These are phyloP conservation scores for Synergus japonicus DNA, from an alignment of 2,888 invertebrate genomes.

Conservation along the genomic window DNA sequence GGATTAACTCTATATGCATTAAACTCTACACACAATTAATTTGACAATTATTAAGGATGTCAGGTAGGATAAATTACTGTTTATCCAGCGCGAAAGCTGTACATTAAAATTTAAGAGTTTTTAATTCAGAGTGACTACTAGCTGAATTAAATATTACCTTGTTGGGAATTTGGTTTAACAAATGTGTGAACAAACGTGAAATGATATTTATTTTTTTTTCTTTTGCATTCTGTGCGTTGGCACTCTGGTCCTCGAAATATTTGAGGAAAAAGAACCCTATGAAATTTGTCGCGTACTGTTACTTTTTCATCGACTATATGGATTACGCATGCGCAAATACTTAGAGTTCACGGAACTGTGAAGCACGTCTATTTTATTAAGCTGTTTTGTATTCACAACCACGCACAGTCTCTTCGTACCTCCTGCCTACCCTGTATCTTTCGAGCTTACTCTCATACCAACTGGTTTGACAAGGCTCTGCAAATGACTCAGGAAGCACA, in stretches of 20 bases:
- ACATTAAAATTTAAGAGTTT: neutral
- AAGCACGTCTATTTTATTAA: slow-evolving; percentile 57
- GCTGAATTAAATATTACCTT: no score
- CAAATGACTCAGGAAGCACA: slow-evolving; percentile 44
- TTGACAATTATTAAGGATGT: neutral
- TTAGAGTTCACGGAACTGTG: slow-evolving; percentile 33
- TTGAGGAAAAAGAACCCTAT: neutral
- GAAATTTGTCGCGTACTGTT: neutral
- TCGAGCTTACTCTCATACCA: slow-evolving; percentile 47
- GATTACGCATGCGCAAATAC: slow-evolving; percentile 23
- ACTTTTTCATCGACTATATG: slow-evolving; percentile 9
- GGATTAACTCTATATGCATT: slow-evolving; percentile 8
- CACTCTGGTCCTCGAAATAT: neutral
- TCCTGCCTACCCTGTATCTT: slow-evolving; percentile 43
- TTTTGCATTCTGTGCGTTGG: no score
- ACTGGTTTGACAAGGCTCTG: slow-evolving; percentile 50
- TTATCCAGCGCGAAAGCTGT: neutral
- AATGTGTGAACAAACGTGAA: no score
- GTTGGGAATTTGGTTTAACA: no score
- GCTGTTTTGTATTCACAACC: slow-evolving; percentile 67
- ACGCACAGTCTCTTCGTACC: slow-evolving; percentile 58
- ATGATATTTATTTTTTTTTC: neutral
- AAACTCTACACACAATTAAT: neutral
- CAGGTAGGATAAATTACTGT: neutral
- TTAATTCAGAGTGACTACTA: neutral